Conservation (phyloP, 2,888 invertebrate species). For the Homarus gammarus region DNA sequence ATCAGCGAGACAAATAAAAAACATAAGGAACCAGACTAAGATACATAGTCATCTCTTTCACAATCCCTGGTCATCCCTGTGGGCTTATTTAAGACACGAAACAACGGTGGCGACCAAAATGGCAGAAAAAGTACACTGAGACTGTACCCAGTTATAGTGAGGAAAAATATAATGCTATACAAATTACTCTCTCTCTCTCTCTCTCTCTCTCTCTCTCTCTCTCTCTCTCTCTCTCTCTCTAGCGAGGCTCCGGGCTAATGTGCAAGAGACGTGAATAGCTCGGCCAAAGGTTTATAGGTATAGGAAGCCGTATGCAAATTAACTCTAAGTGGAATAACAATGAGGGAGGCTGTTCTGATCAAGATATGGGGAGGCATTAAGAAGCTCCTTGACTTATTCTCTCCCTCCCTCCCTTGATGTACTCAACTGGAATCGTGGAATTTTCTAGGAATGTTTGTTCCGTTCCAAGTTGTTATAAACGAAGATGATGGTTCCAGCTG, state of each 20-base stretch:
- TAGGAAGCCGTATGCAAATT: slow-evolving; percentile 31
- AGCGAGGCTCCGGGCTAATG: neutral
- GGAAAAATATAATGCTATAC: too few relatives aligned
- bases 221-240: neutral
- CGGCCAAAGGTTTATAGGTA: slow-evolving; percentile 26
- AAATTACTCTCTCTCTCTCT: neutral
- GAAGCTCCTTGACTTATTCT: slow-evolving; percentile 41
- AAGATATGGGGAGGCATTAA: slow-evolving; percentile 41
- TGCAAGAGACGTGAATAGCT: slow-evolving; percentile 12
- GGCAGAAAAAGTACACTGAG: too few relatives aligned
- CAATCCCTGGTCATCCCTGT: too few relatives aligned
- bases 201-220: neutral
- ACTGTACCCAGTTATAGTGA: too few relatives aligned
- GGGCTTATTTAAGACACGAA: too few relatives aligned
- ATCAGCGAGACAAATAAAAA: too few relatives aligned
- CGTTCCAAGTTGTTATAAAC: neutral
- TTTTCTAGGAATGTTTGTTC: neutral
- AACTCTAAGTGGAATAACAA: slow-evolving; percentile 45
- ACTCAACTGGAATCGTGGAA: slow-evolving; percentile 12
- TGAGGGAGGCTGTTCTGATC: slow-evolving; percentile 17
- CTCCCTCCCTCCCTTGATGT: slow-evolving; percentile 3
- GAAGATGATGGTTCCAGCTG: too few relatives aligned
- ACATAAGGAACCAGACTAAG: too few relatives aligned
- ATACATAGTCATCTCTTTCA: too few relatives aligned
- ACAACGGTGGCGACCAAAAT: too few relatives aligned